phyloP scores from a whole-genome alignment of 2,888 invertebrate species.

The Cryptops parisi region DNA sequence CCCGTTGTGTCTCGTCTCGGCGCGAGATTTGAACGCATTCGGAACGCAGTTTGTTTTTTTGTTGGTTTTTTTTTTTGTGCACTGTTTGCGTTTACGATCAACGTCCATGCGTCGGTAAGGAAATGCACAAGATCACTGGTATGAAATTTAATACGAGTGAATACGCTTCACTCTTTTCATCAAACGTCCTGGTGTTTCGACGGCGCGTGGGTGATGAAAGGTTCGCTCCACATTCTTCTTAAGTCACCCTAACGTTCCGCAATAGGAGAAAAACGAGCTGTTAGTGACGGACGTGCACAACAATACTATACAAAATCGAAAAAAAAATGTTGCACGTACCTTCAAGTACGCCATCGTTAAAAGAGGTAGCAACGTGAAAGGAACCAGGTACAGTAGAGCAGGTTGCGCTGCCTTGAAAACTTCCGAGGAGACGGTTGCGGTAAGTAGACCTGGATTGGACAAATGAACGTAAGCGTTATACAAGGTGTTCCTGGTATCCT shows the following conservation, averaged over 20 bases:
- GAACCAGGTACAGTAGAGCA: slow-evolving; percentile 89
- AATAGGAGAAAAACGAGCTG: slow-evolving; percentile 13
- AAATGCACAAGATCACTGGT: too few relatives aligned
- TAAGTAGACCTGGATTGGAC: slow-evolving; percentile 47
- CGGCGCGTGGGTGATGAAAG: slow-evolving; percentile 67
- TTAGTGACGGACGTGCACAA: too few relatives aligned
- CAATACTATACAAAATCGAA: slow-evolving; percentile 3
- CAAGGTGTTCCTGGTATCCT: too few relatives aligned
- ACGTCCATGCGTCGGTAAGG: too few relatives aligned
- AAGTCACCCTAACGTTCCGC: slow-evolving; percentile 65
- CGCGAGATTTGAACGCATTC: background rate
- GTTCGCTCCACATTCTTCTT: slow-evolving; percentile 95
- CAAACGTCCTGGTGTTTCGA: slow-evolving; percentile 69
- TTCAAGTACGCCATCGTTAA: slow-evolving; percentile 96
- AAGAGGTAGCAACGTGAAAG: slow-evolving; percentile 89
- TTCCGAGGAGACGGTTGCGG: slow-evolving; percentile 94
- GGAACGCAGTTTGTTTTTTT: too few relatives aligned
- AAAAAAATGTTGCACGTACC: slow-evolving; percentile 39
- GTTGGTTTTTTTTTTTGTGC: too few relatives aligned
- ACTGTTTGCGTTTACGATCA: too few relatives aligned
- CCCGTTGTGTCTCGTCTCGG: background rate
- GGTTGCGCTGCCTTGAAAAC: slow-evolving; percentile 98
- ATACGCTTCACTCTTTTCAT: slow-evolving; percentile 15
- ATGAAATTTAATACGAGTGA: background rate
- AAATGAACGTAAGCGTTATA: background rate